phyloP scores from a whole-genome alignment of 2,888 invertebrate genomes.

The Oegoconia quadripuncta region DNA sequence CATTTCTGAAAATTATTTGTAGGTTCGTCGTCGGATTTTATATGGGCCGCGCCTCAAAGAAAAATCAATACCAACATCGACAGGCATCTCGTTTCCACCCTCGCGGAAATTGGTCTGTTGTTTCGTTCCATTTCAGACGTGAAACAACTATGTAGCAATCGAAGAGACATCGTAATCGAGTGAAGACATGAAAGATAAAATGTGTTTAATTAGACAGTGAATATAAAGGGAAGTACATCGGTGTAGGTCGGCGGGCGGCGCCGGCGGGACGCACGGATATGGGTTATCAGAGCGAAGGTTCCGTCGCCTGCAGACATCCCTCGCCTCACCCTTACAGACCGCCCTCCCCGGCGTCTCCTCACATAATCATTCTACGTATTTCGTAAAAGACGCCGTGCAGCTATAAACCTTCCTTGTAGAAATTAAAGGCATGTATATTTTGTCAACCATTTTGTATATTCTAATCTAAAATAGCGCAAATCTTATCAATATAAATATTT shows the following conservation, averaged over 20 bases:
- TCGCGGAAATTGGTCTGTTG: not conserved
- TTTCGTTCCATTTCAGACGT: no score
- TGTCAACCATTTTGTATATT: no score
- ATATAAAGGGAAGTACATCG: not conserved
- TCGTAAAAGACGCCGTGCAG: slow-evolving; percentile 37
- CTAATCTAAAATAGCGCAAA: no score
- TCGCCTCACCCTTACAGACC: slow-evolving; percentile 36
- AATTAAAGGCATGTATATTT: no score
- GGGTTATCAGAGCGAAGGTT: slow-evolving; percentile 66
- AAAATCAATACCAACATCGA: not conserved
- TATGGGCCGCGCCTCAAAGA: not conserved
- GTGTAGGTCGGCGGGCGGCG: slow-evolving; percentile 29
- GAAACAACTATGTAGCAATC: no score
- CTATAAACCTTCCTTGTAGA: slow-evolving; percentile 3
- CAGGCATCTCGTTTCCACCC: not conserved
- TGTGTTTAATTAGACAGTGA: slow-evolving; percentile 6
- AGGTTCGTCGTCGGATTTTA: no score
- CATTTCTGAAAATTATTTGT: no score
- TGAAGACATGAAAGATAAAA: no score
- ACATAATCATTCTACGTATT: slow-evolving; percentile 19
- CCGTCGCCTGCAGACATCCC: slow-evolving; percentile 36
- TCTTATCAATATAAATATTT: no score
- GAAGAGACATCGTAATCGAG: no score
- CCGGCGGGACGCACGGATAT: slow-evolving; percentile 44
- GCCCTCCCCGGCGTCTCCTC: slow-evolving; percentile 29